Percentiles rank a stretch among this genome's conserved stretches.
Conservation (phyloP, 2,888 invertebrate species). For the Brachynemurus nebulosus region DNA sequence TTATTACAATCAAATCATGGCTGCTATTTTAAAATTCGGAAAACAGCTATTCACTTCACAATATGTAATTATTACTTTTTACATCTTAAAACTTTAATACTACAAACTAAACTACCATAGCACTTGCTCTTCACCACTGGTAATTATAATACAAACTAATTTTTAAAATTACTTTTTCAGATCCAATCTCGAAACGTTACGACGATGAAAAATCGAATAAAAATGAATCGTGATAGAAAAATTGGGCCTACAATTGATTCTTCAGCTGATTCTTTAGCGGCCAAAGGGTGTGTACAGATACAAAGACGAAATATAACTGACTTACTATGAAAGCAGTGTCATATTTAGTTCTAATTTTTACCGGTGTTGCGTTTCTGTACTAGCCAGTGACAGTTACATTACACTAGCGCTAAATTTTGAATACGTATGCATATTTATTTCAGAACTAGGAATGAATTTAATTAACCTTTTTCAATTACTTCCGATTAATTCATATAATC, state of each 20-base stretch:
- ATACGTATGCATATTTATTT: too few species aligned
- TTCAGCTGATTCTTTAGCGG: conserved; percentile 47
- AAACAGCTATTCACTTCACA: conserved; percentile 12
- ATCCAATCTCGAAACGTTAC: conserved; percentile 4
- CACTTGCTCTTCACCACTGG: neutral
- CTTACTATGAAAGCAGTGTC: conserved; percentile 24
- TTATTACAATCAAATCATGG: conserved; percentile 34
- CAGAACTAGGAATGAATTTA: too few species aligned
- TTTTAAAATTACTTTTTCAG: neutral
- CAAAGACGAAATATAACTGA: conserved; percentile 21
- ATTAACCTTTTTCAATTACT: too few species aligned
- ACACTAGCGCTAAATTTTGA: neutral
- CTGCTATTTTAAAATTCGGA: conserved; percentile 43
- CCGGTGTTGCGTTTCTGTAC: conserved; percentile 19
- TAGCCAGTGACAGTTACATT: conserved; percentile 22
- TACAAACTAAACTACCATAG: neutral
- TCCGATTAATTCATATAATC: too few species aligned
- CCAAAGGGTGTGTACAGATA: conserved; percentile 48
- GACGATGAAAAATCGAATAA: conserved; percentile 28
- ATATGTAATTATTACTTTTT: neutral
- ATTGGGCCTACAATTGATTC: conserved; percentile 34
- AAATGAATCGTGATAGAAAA: conserved; percentile 31
- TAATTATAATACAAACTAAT: neutral
- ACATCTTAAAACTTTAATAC: neutral
- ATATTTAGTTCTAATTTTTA: conserved; percentile 25